Base-by-base conservation (phyloP, 2,888 invertebrate genomes). In the Candidula unifasciata region DNA sequence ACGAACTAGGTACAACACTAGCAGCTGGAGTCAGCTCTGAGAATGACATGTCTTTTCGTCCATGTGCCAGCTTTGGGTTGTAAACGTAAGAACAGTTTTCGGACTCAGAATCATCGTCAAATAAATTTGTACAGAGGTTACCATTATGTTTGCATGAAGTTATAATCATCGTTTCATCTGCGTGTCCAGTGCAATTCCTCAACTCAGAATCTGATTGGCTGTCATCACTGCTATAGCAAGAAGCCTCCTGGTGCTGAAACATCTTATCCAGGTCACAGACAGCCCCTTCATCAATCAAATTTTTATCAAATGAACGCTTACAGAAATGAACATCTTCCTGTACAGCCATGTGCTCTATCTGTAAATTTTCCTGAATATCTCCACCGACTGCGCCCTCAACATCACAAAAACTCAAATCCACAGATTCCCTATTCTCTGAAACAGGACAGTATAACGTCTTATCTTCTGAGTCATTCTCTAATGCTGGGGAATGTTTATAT, bases 281-380 rank as follows among this genome's bases (percentile, higher is more conserved):
- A n/a, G 88, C 88, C 54, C 88, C 88, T 81, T 88, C 88, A 86
- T 88, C 88, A 44, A 88, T 84, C 77, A 88, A 80, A 73, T 87
- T 85, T 35, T 78, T 83, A 60, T 84, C 86, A 24, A 66, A 60
- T 37, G 71, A 71, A 69, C 54, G 37, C n/a, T 5, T 69, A 30
- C 81, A 78, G 37, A 66, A 54, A 13, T 69, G 52, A 16, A 27
- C 24, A 52, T 77, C 66, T 54, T 80, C 81, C 44, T 66, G 27
- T 54, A 80, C 27, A 21, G 54, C 18, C 3, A 27, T 16, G 18
- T 18, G 3, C 18, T 69, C 80, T 37, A 66, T 24, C 16, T 74
- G 37, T 24, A 16, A 1, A 71, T 24, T n/a, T 3, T 13, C 64
- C 21, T 27, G 2, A n/a, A 13, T 18, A 16, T 37, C 57, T 33